Conservation (phyloP, 1,140 invertebrate species). For the Drosophila sturtevanti region DNA sequence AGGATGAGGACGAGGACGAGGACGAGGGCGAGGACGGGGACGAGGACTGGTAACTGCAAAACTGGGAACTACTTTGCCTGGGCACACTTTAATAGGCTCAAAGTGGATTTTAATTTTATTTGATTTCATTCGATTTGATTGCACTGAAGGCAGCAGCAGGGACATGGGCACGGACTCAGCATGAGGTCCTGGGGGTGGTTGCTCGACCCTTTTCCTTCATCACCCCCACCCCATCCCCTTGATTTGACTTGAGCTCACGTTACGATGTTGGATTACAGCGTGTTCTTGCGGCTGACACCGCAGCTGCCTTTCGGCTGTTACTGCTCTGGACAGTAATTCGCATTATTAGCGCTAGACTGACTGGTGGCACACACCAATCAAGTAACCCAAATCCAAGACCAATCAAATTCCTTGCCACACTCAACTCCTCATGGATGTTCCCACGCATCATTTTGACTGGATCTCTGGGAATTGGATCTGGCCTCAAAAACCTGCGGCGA, state of each 20-base stretch:
- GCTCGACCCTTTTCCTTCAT: constrained; percentile 26
- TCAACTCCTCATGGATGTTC: constrained; percentile 60
- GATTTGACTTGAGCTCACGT: constrained; percentile 56
- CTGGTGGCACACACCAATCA: constrained; percentile 44
- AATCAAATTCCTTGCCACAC: constrained; percentile 19
- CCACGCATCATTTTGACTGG: constrained; percentile 52
- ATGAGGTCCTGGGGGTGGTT: constrained; percentile 40
- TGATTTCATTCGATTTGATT: constrained; percentile 77
- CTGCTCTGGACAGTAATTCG: constrained; percentile 59
- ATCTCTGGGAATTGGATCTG: constrained; percentile 19
- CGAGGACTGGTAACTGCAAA: constrained; percentile 17
- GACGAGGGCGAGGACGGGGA: not conserved
- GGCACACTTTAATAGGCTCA: constrained; percentile 80
- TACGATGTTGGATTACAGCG: constrained; percentile 63
- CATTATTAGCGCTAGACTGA: constrained; percentile 74
- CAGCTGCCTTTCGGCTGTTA: constrained; percentile 48
- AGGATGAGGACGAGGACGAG: not conserved
- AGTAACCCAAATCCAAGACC: constrained; percentile 2
- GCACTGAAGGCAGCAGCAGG: constrained; percentile 34
- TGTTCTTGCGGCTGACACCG: constrained; percentile 40
- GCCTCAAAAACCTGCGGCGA: constrained; percentile 49
- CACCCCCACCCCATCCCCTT: constrained; percentile 34
- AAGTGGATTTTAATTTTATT: constrained; percentile 83
- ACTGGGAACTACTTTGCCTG: constrained; percentile 25
- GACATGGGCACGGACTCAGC: constrained; percentile 50